These are phyloP conservation scores for Belonocnema kinseyi DNA, from an alignment of 1,140 invertebrate species.

Conservation along the genomic window DNA sequence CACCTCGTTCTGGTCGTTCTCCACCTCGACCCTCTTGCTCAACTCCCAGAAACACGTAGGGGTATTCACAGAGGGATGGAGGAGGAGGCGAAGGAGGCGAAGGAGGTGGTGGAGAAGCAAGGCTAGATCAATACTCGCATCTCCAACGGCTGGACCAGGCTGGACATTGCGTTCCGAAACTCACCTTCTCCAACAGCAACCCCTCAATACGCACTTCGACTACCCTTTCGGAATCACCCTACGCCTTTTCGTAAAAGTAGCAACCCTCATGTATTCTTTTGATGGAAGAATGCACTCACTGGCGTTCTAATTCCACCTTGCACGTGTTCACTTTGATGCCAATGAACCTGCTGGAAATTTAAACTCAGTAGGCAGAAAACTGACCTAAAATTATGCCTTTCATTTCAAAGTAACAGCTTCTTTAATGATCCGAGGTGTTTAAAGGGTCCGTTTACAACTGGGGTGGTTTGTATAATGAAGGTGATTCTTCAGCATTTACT, in stretches of 20 bases:
- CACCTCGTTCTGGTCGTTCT: slow-evolving; percentile 49
- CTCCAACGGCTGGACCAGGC: slow-evolving; percentile 73
- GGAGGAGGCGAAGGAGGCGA: slow-evolving; percentile 66
- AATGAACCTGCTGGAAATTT: slow-evolving; percentile 19
- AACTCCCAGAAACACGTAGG: slow-evolving; percentile 65
- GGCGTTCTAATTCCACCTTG: slow-evolving; percentile 23
- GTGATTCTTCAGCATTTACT: no score
- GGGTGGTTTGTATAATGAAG: no score
- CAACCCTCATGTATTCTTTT: slow-evolving; percentile 18
- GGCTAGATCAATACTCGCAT: slow-evolving; percentile 76
- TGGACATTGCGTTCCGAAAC: slow-evolving; percentile 73
- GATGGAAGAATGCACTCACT: slow-evolving; percentile 26
- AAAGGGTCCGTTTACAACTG: neutral
- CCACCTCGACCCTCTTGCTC: slow-evolving; percentile 41
- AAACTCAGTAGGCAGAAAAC: slow-evolving; percentile 25
- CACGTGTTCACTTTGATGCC: slow-evolving; percentile 6
- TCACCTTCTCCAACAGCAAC: slow-evolving; percentile 50
- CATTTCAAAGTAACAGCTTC: neutral
- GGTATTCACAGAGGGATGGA: slow-evolving; percentile 61
- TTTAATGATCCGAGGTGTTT: neutral
- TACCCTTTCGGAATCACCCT: slow-evolving; percentile 33
- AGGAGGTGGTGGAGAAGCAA: slow-evolving; percentile 63
- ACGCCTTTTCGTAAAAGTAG: slow-evolving; percentile 8
- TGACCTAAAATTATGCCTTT: slow-evolving; percentile 16
- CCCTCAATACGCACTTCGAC: slow-evolving; percentile 7